Base-by-base conservation (phyloP, 2,113 vertebrate species). In the Pyxicephalus adspersus region DNA sequence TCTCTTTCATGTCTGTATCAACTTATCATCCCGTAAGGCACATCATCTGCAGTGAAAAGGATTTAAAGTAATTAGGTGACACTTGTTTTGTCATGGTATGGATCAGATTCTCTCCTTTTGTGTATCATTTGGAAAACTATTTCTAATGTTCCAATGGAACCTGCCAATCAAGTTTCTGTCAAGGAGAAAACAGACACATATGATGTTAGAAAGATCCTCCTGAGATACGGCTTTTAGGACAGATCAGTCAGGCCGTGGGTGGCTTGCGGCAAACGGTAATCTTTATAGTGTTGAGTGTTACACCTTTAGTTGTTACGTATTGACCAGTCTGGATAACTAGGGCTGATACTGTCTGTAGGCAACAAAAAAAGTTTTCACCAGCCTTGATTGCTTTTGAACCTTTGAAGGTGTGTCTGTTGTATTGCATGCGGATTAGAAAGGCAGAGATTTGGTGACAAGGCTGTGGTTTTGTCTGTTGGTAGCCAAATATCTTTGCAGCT, bases 31-130 rank as follows among this genome's bases (percentile, higher is more conserved):
- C 71, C 71, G 55, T 18, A 29, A 74, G 71, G 71, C 71, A 74
- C 23, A 74, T 74, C 54, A 38, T 55, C 71, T 74, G 1, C 22
- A 60, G 34, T 60, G 54, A 60, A 60, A 73, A 25, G 58, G 68
- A 71, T 61, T 80, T 55, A 23, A 34, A 31, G 19, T 25, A 52
- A 64, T 31, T 55, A 34, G 28, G 64, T 23, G 65, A 70, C 54
- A 58, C 29, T 20, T 26, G 31, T 50, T 26, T 78, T 50, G 20
- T 22, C 52, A 81, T 72, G 68, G 38, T 13, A 64, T 52, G 68
- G 64, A 81, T 81, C 78, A 73, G 25, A 71, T 80, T 80, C 25
- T 70, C 77, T 79, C 31, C 25, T 18, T 38, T 51, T 78, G 76
- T 70, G 23, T 64, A 8, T 58, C 28, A 60, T 60, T 74, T 60